Base-by-base conservation (phyloP, 64 coral and sea anemone genomes). In the Platygyra sinensis region DNA sequence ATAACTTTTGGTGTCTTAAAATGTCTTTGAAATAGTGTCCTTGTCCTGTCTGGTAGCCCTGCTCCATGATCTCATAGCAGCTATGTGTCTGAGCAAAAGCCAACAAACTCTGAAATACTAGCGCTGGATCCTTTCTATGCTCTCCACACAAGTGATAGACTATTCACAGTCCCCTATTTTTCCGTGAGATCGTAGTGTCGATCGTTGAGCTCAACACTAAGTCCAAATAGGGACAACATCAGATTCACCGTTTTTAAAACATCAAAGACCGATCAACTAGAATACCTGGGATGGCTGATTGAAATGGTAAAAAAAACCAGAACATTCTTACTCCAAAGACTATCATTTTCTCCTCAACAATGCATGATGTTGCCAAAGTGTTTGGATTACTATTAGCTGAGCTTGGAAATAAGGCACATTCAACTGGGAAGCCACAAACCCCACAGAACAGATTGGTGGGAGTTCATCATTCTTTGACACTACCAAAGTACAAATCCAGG, bases 281-380 rank as follows among this genome's bases (percentile, higher is more conserved):
- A 30, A 57, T 83, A 76, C 22, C 75, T 91, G 39, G 72, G 71
- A 22, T 84, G 89, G 80, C 8, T 91, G 24, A 31, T 63, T 17
- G 67, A 91, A 16, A 64, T 91, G 72, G 61, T 91, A 13, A 91
- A 76, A 76, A 80, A 91, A 18, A n/a, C n/a, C 32, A 75, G 20
- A 74, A 82, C 74, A 13, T 36, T 18, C 18, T 62, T 1, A 75
- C 54, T 20, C 83, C 75, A 16, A 87, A 72, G 67, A 79, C 39
- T 29, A 79, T 92, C 2, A 52, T 92, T 65, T 92, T 92, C 63
- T 92, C 72, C 17, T 39, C 27, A 5, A 92, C 90, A 38, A 86
- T 86, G 72, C 81, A 55, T 64, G 80, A 78, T 49, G 62, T 92
- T 30, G 82, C 90, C 46, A 63, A 82, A 65, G 76, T 92, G 60